phyloP scores from a whole-genome alignment of 2,888 invertebrate species.

The Galeruca laticollis region DNA sequence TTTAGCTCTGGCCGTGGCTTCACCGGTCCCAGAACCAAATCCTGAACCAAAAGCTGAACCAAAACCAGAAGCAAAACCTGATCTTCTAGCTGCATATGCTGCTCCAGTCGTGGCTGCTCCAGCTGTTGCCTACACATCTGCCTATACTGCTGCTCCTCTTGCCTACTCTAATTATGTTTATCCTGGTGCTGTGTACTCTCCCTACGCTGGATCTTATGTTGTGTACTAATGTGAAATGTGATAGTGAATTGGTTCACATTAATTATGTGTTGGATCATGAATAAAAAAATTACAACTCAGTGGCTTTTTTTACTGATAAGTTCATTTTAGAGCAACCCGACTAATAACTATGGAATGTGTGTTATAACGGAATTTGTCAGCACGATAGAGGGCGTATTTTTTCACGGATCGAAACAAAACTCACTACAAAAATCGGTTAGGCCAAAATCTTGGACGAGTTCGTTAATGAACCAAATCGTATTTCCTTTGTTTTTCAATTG shows the following conservation, averaged over 20 bases:
- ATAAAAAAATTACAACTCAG: not conserved
- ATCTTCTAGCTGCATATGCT: conserved; percentile 21
- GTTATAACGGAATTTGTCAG: too few species aligned
- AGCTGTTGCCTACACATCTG: conserved; percentile 17
- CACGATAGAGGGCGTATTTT: too few species aligned
- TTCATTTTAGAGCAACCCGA: too few species aligned
- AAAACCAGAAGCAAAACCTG: conserved; percentile 22
- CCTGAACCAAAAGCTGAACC: too few species aligned
- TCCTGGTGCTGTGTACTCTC: conserved; percentile 16
- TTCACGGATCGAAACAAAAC: too few species aligned
- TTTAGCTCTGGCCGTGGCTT: conserved; percentile 10
- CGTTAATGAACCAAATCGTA: too few species aligned
- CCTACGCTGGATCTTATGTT: conserved; percentile 24
- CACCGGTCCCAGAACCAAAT: conserved; percentile 24
- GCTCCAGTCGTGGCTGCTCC: conserved; percentile 24
- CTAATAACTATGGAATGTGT: too few species aligned
- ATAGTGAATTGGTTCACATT: not conserved
- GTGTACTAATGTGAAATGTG: not conserved
- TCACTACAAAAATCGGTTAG: too few species aligned
- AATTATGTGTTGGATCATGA: not conserved
- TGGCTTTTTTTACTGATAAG: not conserved
- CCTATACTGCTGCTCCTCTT: conserved; percentile 21
- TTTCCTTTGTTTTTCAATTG: too few species aligned
- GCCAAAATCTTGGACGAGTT: too few species aligned
- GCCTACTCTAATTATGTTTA: conserved; percentile 25